phyloP scores from a whole-genome alignment of 2,113 vertebrate genomes.

The Gorsachius goisagi region DNA sequence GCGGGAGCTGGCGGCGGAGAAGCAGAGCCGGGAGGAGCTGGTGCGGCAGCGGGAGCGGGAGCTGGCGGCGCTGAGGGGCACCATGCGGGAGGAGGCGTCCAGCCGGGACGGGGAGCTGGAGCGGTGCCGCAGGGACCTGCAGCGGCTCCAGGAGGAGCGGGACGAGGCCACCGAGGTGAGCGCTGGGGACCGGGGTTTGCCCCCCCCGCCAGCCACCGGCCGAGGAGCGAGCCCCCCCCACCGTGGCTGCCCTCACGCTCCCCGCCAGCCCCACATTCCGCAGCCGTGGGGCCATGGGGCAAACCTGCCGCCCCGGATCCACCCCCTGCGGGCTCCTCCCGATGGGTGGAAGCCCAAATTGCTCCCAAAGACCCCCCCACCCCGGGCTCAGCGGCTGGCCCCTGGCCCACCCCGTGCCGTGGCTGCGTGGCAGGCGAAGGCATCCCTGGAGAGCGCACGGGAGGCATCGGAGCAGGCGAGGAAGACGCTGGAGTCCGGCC shows the following conservation, averaged over 20 bases:
- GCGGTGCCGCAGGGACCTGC: constrained; percentile 76
- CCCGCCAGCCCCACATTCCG: rapidly evolving
- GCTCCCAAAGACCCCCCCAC: too few species aligned
- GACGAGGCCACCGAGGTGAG: constrained; percentile 74
- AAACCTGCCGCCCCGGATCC: neutral
- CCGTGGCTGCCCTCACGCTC: too few species aligned
- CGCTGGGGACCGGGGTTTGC: neutral
- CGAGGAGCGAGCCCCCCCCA: neutral
- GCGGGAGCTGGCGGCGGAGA: constrained; percentile 68
- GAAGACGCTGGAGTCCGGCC: constrained; percentile 22
- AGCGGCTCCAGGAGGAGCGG: constrained; percentile 74
- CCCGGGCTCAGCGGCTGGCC: neutral
- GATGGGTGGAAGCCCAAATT: neutral
- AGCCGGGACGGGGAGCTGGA: constrained; percentile 74
- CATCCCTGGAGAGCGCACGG: constrained; percentile 38
- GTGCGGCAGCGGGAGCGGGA: constrained; percentile 83
- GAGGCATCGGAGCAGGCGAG: constrained; percentile 42
- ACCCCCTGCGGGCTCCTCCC: rapidly evolving
- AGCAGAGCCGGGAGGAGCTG: constrained; percentile 71
- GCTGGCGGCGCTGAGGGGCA: constrained; percentile 72
- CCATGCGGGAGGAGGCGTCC: constrained; percentile 71
- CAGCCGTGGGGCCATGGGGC: rapidly evolving
- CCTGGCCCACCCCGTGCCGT: rapidly evolving
- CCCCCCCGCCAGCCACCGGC: neutral
- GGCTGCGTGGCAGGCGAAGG: constrained; percentile 55